A percentile compares a stretch with the other conserved stretches of the same genome.
phyloP scores from a whole-genome alignment of 2,797 vertebrate genomes.

The Lemur catta region DNA sequence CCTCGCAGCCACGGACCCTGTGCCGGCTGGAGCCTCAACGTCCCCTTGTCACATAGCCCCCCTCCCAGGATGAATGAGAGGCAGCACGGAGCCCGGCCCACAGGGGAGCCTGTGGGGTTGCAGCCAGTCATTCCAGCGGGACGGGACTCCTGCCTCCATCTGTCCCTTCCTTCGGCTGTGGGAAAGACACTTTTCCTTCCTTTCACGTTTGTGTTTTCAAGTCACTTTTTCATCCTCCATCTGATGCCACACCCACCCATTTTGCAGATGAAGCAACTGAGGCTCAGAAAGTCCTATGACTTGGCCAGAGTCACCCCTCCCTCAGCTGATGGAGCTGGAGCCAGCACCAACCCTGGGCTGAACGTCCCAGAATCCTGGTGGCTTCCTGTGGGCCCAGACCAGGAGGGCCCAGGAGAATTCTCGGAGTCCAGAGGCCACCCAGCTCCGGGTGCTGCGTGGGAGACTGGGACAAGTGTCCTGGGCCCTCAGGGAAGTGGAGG shows the following conservation, averaged over 20 bases:
- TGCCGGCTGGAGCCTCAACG: background rate
- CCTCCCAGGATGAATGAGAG: accelerated
- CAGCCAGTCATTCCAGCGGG: accelerated
- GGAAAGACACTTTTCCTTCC: accelerated
- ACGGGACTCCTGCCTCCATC: accelerated
- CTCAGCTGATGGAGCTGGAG: background rate
- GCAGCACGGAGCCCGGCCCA: accelerated
- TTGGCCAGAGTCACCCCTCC: background rate
- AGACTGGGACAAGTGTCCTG: background rate
- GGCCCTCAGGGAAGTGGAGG: background rate
- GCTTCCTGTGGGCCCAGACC: background rate
- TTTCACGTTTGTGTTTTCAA: background rate
- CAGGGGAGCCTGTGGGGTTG: accelerated
- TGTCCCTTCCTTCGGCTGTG: background rate
- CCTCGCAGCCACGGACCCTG: background rate
- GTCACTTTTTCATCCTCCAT: background rate
- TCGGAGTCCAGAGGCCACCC: background rate
- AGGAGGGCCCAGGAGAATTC: background rate
- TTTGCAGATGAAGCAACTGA: background rate
- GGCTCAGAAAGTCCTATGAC: background rate
- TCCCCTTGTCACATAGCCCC: background rate
- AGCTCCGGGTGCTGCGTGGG: too few relatives aligned
- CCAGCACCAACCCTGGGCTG: background rate
- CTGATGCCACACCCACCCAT: background rate
- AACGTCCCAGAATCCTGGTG: background rate